Evolutionary conservation across 1,140 invertebrate genomes (phyloP).

Genomic region (Sycobia sp.): DNA sequence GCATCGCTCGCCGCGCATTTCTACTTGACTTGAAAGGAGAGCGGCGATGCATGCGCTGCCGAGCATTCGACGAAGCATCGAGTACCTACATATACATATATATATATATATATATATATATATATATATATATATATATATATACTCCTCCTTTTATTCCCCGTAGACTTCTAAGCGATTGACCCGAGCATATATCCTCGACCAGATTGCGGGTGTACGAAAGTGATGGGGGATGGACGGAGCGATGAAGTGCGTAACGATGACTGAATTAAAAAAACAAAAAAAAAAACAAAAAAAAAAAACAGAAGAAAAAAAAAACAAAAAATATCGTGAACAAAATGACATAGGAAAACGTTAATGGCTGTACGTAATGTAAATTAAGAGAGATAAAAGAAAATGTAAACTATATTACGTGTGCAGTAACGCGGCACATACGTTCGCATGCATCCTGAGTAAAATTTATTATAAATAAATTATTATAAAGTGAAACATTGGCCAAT

Average conservation of each 20-base stretch:
- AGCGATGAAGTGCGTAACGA: too few species aligned
- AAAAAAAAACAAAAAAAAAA: slow-evolving; percentile 7
- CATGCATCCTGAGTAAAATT: slow-evolving; percentile 49
- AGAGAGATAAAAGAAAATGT: slow-evolving; percentile 49
- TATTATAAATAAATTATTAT: slow-evolving; percentile 62
- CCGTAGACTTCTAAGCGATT: slow-evolving; percentile 35
- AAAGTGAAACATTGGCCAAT: slow-evolving; percentile 38
- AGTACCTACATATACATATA: neutral
- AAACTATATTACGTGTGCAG: slow-evolving; percentile 44
- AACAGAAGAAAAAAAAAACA: slow-evolving; percentile 18
- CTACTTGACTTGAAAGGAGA: too few species aligned
- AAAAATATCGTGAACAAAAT: too few species aligned
- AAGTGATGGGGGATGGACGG: neutral
- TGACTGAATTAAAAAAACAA: neutral
- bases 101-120: neutral
- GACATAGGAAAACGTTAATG: too few species aligned
- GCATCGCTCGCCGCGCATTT: too few species aligned
- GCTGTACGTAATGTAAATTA: slow-evolving; percentile 55
- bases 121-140: too few species aligned
- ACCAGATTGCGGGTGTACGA: slow-evolving; percentile 39
- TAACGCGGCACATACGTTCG: slow-evolving; percentile 31
- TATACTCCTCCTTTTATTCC: slow-evolving; percentile 29
- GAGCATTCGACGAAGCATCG: neutral
- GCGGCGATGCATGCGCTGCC: too few species aligned
- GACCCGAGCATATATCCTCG: slow-evolving; percentile 40